A percentile compares a stretch with the other conserved stretches of the same genome.
Conservation (phyloP, 2,113 vertebrate species). For the Pelusios castaneus region DNA sequence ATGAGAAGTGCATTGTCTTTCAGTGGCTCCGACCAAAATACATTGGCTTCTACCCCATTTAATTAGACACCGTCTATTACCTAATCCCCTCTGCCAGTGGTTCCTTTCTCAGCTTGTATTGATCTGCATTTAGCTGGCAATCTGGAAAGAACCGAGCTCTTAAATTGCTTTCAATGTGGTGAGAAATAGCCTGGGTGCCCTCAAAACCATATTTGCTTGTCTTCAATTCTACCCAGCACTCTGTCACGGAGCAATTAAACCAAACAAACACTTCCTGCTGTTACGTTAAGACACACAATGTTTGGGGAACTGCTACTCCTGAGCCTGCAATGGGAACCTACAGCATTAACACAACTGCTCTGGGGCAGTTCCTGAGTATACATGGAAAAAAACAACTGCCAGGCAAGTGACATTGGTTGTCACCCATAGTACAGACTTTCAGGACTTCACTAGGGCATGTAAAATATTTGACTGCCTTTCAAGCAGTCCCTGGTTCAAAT, state of each 20-base stretch:
- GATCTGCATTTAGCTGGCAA: neutral
- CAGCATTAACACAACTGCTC: neutral
- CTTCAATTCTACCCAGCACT: neutral
- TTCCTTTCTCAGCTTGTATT: too few species aligned
- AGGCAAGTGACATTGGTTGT: neutral
- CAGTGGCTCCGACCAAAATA: neutral
- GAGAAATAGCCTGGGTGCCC: neutral
- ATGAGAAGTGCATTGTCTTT: slow-evolving; percentile 50
- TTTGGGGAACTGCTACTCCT: neutral
- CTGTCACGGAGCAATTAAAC: neutral
- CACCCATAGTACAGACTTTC: neutral
- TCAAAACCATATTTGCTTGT: neutral
- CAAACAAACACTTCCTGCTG: neutral
- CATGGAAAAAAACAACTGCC: neutral
- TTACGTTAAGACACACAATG: neutral
- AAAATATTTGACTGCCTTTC: neutral
- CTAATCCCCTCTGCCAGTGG: neutral
- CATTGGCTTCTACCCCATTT: slow-evolving; percentile 30
- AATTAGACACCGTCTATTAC: slow-evolving; percentile 42
- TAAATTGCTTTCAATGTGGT: neutral
- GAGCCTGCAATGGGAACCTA: neutral
- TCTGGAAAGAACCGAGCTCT: neutral
- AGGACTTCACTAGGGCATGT: neutral
- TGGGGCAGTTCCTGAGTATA: neutral
- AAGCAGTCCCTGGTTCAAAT: neutral